Conservation (phyloP, 53 echinoderm and acorn worm species). For the Pentamera pediparva region DNA sequence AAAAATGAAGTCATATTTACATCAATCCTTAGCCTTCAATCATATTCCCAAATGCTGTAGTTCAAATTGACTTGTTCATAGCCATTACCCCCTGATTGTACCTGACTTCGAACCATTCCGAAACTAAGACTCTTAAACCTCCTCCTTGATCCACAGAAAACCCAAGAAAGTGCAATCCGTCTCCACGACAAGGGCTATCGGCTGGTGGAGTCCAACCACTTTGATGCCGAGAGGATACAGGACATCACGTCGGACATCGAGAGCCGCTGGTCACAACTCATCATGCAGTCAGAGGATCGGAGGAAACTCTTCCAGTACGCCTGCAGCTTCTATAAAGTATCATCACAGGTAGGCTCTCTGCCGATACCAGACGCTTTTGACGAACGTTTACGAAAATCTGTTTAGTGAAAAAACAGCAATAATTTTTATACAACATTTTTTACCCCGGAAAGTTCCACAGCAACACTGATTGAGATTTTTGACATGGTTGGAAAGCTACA, state of each 20-base stretch:
- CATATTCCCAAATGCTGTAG: too few relatives aligned
- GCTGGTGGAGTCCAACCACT: constrained; percentile 76
- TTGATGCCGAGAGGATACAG: constrained; percentile 78
- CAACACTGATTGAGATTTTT: too few relatives aligned
- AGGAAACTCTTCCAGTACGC: constrained; percentile 87
- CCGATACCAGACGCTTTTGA: neutral
- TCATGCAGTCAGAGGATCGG: constrained; percentile 87
- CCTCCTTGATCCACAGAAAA: constrained; percentile 58
- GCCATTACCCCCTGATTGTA: too few relatives aligned
- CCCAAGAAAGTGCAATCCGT: constrained; percentile 99
- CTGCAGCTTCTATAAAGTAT: constrained; percentile 97
- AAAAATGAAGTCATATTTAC: too few relatives aligned
- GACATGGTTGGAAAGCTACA: neutral
- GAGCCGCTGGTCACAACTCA: constrained; percentile 83
- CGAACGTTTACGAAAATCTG: too few relatives aligned
- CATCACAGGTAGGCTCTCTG: constrained; percentile 77
- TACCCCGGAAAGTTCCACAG: too few relatives aligned
- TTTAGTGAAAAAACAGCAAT: too few relatives aligned
- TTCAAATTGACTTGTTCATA: too few relatives aligned
- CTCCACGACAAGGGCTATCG: constrained; percentile 88
- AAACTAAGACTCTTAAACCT: neutral
- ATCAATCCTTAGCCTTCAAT: too few relatives aligned
- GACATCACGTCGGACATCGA: constrained; percentile 69
- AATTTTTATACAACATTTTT: neutral
- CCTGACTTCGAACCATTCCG: too few relatives aligned